phyloP scores from a whole-genome alignment of 2,888 invertebrate species.

The Tolmerus cingulatus region DNA sequence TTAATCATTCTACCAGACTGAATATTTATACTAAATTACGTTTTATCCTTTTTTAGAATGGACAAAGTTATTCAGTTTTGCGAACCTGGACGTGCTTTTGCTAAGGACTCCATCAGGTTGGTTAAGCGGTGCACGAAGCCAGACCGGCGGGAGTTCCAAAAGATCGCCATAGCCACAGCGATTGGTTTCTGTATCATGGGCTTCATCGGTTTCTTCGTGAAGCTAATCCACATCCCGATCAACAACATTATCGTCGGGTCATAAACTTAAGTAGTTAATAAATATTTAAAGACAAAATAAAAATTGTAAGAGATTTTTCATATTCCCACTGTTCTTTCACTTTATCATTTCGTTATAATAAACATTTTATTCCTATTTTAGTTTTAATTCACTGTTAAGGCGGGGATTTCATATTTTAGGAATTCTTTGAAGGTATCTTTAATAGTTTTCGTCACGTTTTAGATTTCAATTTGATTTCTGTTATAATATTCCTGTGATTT shows the following conservation, averaged over 20 bases:
- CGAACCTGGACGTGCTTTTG: conserved; percentile 95
- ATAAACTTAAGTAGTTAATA: conserved; percentile 58
- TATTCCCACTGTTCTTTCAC: background rate
- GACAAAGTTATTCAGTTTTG: conserved; percentile 95
- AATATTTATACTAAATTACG: background rate
- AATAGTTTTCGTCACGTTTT: too few species aligned
- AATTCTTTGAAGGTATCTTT: background rate
- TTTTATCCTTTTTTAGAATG: conserved; percentile 70
- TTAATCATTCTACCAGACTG: background rate
- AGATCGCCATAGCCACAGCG: conserved; percentile 98
- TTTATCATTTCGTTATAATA: background rate
- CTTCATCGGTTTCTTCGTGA: conserved; percentile 99
- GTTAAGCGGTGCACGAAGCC: conserved; percentile 99
- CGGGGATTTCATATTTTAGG: background rate
- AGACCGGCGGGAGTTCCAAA: conserved; percentile 99
- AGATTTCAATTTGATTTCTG: too few species aligned
- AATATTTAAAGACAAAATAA: background rate
- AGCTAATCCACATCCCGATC: conserved; percentile 99
- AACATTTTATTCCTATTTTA: background rate
- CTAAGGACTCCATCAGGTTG: conserved; percentile 97
- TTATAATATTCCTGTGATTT: background rate
- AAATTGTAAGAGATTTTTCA: conserved; percentile 25
- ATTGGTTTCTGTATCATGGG: conserved; percentile 99
- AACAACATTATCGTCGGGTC: conserved; percentile 94
- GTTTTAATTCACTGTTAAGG: background rate